Evolutionary conservation across 2,888 invertebrate species (phyloP).

Genomic region (Melikaiella ostensackeni): DNA sequence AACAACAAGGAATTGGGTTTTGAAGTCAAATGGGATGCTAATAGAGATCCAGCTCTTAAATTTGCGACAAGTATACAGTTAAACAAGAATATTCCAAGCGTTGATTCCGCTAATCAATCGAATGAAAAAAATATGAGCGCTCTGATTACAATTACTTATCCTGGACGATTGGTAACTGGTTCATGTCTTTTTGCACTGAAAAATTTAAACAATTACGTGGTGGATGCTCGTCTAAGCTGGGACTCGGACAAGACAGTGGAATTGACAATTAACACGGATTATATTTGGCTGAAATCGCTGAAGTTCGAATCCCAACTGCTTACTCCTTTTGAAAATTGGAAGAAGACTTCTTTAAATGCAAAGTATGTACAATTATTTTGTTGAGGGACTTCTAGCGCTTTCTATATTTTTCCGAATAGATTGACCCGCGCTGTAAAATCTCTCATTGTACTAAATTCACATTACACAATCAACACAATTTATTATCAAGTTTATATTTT

Average conservation of each 20-base stretch:
- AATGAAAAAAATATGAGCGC: slow-evolving; percentile 81
- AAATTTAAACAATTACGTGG: slow-evolving; percentile 75
- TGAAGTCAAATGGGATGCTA: slow-evolving; percentile 91
- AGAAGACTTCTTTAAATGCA: slow-evolving; percentile 78
- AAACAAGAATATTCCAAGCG: slow-evolving; percentile 73
- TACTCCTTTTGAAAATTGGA: slow-evolving; percentile 81
- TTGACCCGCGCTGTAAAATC: no score
- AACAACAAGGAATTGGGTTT: slow-evolving; percentile 83
- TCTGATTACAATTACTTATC: slow-evolving; percentile 84
- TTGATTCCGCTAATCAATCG: slow-evolving; percentile 70
- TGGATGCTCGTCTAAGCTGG: slow-evolving; percentile 84
- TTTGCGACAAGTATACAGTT: slow-evolving; percentile 82
- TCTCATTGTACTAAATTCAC: no score
- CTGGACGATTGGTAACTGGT: slow-evolving; percentile 85
- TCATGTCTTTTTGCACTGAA: slow-evolving; percentile 82
- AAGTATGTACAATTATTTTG: slow-evolving; percentile 72
- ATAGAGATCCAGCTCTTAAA: slow-evolving; percentile 88
- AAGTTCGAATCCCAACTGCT: slow-evolving; percentile 77
- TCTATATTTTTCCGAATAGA: no score
- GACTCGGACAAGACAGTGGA: slow-evolving; percentile 82
- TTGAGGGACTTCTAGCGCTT: neutral
- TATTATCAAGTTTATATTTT: neutral
- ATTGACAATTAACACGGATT: slow-evolving; percentile 81
- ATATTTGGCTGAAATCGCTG: slow-evolving; percentile 76
- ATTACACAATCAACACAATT: no score